Percentiles rank a stretch among this genome's conserved stretches.
These are phyloP conservation scores for Anaspis maculata DNA, from an alignment of 2,888 invertebrate species.

Conservation along the genomic window DNA sequence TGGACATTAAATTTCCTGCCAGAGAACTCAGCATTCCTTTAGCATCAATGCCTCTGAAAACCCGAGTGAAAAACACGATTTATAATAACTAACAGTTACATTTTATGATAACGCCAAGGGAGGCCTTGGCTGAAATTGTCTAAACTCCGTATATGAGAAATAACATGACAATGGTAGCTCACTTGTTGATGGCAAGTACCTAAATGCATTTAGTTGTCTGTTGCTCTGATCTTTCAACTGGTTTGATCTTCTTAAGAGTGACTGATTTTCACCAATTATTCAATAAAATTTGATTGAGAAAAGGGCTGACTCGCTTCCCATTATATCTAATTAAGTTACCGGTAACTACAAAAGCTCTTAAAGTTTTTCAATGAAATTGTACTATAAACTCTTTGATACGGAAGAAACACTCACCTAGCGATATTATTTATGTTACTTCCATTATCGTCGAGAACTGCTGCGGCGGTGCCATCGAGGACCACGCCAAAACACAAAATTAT, in stretches of 20 bases:
- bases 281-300: too few relatives aligned
- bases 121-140: too few relatives aligned
- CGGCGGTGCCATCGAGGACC: constrained; percentile 1
- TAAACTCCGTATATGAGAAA: too few relatives aligned
- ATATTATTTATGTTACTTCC: constrained; percentile 10
- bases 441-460: constrained; percentile 4
- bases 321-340: too few relatives aligned
- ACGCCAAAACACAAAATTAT: constrained; percentile 2
- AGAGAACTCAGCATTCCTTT: constrained; percentile 32
- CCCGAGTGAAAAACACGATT: background rate
- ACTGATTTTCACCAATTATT: too few relatives aligned
- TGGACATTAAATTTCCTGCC: constrained; percentile 34
- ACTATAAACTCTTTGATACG: background rate
- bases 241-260: too few relatives aligned
- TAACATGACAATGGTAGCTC: too few relatives aligned
- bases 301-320: too few relatives aligned
- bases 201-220: too few relatives aligned
- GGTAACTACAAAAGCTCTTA: too few relatives aligned
- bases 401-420: constrained; percentile 5
- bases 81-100: background rate
- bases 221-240: too few relatives aligned
- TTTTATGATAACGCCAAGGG: background rate
- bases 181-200: too few relatives aligned
- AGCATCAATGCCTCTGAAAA: constrained; percentile 33
- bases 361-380: background rate